Evolutionary conservation across 2,797 vertebrate species (phyloP).

Genomic region (Sternarchorhynchus goeldii): DNA sequence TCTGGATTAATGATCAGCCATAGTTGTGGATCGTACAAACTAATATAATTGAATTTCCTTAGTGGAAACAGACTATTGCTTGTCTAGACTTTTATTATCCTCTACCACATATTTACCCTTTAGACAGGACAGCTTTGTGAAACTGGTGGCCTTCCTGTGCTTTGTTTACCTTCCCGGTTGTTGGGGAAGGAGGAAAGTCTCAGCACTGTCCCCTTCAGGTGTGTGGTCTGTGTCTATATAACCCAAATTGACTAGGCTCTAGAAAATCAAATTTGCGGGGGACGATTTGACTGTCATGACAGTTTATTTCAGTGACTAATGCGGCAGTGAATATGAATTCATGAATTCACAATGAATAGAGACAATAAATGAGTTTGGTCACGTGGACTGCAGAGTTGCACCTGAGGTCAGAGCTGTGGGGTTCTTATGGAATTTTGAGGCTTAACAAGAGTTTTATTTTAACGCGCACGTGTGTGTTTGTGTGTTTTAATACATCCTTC

Average conservation of each 20-base stretch:
- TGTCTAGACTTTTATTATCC: neutral
- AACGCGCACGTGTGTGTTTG: slow-evolving; percentile 22
- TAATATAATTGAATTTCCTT: slow-evolving; percentile 14
- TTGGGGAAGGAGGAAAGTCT: slow-evolving; percentile 1
- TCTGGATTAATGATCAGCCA: neutral
- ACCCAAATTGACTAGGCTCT: slow-evolving; percentile 47
- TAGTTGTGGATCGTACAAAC: neutral
- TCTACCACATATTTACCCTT: slow-evolving; percentile 4
- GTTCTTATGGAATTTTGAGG: slow-evolving; percentile 26
- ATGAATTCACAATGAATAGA: slow-evolving; percentile 57
- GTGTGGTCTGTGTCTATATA: slow-evolving; percentile 29
- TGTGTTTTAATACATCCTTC: slow-evolving; percentile 21
- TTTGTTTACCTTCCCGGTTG: neutral
- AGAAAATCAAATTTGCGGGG: slow-evolving; percentile 50
- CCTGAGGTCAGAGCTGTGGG: slow-evolving; percentile 34
- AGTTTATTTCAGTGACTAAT: slow-evolving; percentile 54
- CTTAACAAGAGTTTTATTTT: neutral
- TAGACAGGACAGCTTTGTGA: neutral
- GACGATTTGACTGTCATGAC: slow-evolving; percentile 47
- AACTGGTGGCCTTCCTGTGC: slow-evolving; percentile 2
- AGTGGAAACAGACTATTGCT: neutral
- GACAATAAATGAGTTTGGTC: slow-evolving; percentile 52
- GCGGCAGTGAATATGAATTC: slow-evolving; percentile 57
- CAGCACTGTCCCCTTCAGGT: slow-evolving; percentile 6
- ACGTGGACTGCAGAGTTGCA: slow-evolving; percentile 23